Evolutionary conservation across 2,888 invertebrate genomes (phyloP), one percentile per base, ranked within the genome.

Genomic region (Trissolcus brochymenae): DNA sequence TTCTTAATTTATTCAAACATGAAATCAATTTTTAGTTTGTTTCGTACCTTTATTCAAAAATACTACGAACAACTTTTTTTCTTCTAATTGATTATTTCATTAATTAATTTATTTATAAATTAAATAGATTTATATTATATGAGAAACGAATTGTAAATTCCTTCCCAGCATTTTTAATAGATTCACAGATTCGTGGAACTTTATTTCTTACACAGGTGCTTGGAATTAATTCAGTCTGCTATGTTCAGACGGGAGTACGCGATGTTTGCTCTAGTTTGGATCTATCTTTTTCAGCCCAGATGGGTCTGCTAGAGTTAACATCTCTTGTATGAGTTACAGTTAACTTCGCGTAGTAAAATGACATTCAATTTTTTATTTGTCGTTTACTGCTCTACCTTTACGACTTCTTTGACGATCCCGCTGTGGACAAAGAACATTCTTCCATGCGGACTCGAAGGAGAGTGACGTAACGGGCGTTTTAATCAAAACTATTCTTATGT

Each of bases 341-440:
- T 75, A 75, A 68, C 59, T 75, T 59, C 53, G 19, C 67, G 35
- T 67, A 35, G 35, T 35, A 67, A 67, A 75, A 64, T 68, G 46
- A 55, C 65, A 41, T 49, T 46, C 41, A 49, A 35, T 35, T 72
- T 61, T 78, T 65, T 68, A 60, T 70, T 78, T 67, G 40, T 53
- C 50, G 29, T 25, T 40, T 19, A 60, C 57, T 49, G 57, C 61
- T 55, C 67, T 57, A 59, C 55, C 64, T 79, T 67, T 61, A 50
- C 60, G 46, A 65, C 62, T 68, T 66, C 51, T 70, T 72, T 66
- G 76, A 67, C 73, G 19, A 75, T 72, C 66, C 68, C 53, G 54
- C 76, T 53, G 35, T 35, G 77, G 80, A 85, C 85, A 85, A 85
- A 85, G 85, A 84, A 82, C 84, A 84, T 84, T 84, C 84, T 80